Evolutionary conservation across 2,888 invertebrate species (phyloP).

Genomic region (Tenthredo amoena): DNA sequence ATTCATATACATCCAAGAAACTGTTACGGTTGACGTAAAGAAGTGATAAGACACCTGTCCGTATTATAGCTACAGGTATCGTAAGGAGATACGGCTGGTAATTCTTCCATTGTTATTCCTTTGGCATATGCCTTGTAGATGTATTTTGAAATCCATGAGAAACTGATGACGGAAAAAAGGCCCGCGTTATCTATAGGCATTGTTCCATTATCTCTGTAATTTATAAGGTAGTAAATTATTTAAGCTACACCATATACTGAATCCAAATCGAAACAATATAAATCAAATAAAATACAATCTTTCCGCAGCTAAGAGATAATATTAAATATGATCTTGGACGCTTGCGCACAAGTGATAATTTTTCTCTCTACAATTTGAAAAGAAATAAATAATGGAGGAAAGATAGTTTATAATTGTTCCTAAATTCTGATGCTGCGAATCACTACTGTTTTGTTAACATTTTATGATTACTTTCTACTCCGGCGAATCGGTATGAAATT

Average conservation of each 20-base stretch:
- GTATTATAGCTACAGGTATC: slow-evolving; percentile 79
- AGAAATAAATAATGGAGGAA: not conserved
- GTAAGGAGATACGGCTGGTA: slow-evolving; percentile 76
- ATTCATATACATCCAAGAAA: not conserved
- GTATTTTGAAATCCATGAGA: slow-evolving; percentile 79
- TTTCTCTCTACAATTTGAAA: not conserved
- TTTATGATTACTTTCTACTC: slow-evolving; percentile 61
- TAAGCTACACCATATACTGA: not conserved
- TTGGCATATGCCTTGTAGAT: slow-evolving; percentile 79
- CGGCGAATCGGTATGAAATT: slow-evolving; percentile 71
- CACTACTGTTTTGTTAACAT: not conserved
- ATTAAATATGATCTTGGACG: not conserved
- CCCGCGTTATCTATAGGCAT: slow-evolving; percentile 79
- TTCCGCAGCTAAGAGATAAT: not conserved
- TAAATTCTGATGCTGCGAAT: not conserved
- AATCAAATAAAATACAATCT: not conserved
- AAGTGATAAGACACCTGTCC: slow-evolving; percentile 75
- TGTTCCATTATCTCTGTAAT: slow-evolving; percentile 65
- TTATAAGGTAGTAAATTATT: slow-evolving; percentile 7
- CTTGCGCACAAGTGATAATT: not conserved
- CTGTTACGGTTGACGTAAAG: not conserved
- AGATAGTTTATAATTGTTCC: not conserved
- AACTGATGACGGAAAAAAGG: slow-evolving; percentile 79
- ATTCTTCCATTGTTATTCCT: slow-evolving; percentile 75
- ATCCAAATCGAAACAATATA: not conserved